phyloP scores from a whole-genome alignment of 2,888 invertebrate species.

The Escarpia spicata region DNA sequence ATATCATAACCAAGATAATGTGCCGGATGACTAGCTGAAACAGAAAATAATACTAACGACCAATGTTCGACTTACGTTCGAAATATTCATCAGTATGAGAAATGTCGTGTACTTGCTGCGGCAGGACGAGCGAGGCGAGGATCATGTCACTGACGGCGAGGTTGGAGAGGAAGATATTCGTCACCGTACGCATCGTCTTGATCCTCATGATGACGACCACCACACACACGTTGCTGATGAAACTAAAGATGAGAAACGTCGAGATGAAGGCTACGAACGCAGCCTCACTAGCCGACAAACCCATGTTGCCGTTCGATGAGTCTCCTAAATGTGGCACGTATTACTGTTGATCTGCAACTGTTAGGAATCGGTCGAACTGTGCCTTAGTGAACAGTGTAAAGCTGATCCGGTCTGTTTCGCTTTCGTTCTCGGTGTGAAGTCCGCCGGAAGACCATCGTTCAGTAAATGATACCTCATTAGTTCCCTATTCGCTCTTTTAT shows the following conservation, averaged over 20 bases:
- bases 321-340: too few species aligned
- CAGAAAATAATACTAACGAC: too few species aligned
- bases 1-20: too few species aligned
- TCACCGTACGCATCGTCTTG: slow-evolving; percentile 48
- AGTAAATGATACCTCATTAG: too few species aligned
- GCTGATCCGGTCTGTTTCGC: too few species aligned
- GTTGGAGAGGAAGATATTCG: slow-evolving; percentile 54
- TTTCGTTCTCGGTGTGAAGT: too few species aligned
- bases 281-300: not conserved
- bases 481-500: too few species aligned
- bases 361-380: too few species aligned
- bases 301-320: not conserved
- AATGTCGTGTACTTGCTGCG: slow-evolving; percentile 54
- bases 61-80: slow-evolving; percentile 47
- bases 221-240: slow-evolving; percentile 39
- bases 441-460: too few species aligned
- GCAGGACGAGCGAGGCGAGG: slow-evolving; percentile 50
- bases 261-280: slow-evolving; percentile 33
- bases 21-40: too few species aligned
- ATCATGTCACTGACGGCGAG: slow-evolving; percentile 53
- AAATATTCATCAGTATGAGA: slow-evolving; percentile 48
- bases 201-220: slow-evolving; percentile 44
- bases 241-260: slow-evolving; percentile 42
- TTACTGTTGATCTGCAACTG: too few species aligned
- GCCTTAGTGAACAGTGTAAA: too few species aligned